Evolutionary conservation across 37 sponge, comb jelly and placozoan genomes (phyloP).

Genomic region (Oopsacas minuta): DNA sequence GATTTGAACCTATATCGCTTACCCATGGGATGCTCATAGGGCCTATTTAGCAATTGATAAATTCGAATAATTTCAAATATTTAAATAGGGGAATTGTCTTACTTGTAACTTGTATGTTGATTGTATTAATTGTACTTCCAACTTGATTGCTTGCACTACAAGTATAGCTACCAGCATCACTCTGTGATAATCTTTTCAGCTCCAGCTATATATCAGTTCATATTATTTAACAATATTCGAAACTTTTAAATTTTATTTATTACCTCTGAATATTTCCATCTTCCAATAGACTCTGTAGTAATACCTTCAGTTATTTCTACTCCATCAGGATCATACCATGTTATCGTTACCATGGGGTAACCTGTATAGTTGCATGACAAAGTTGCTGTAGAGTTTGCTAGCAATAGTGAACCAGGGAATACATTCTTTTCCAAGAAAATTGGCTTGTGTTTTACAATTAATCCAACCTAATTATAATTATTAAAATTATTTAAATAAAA

Average conservation of each 20-base stretch:
- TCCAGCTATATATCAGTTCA: not conserved
- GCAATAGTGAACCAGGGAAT: not conserved
- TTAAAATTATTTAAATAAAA: not conserved
- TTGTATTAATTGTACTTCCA: not conserved
- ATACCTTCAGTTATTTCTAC: not conserved
- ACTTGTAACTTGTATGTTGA: not conserved
- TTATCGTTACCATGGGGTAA: not conserved
- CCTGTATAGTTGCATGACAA: not conserved
- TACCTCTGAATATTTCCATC: not conserved
- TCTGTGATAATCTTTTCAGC: not conserved
- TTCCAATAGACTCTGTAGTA: not conserved
- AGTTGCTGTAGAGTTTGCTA: not conserved
- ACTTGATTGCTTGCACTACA: not conserved
- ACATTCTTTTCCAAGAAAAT: not conserved
- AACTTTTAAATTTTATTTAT: not conserved
- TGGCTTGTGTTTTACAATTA: constrained; percentile 2
- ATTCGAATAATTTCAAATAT: not conserved
- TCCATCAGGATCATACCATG: constrained; percentile 7
- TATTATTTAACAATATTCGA: not conserved
- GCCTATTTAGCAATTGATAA: not conserved
- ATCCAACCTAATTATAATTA: not conserved
- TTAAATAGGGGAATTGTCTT: not conserved
- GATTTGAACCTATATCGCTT: not conserved
- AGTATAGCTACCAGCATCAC: not conserved
- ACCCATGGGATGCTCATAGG: not conserved